Evolutionary conservation across 1,140 invertebrate genomes (phyloP).

Genomic region (Gonatopus flavifemur): DNA sequence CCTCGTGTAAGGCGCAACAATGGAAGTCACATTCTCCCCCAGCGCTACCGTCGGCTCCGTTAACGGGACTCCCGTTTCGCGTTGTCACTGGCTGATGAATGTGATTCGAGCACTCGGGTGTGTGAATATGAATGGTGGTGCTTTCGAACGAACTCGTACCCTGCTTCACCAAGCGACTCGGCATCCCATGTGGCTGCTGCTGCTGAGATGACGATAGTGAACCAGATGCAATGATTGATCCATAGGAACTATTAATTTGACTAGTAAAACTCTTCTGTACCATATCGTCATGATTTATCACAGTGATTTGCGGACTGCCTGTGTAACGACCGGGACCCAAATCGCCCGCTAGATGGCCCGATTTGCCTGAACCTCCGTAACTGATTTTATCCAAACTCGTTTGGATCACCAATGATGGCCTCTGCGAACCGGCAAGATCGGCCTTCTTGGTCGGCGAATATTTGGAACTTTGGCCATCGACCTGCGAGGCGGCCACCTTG

Average conservation of each 20-base stretch:
- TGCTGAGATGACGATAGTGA: constrained; percentile 43
- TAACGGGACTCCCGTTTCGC: constrained; percentile 61
- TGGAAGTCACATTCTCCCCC: constrained; percentile 88
- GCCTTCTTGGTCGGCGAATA: constrained; percentile 67
- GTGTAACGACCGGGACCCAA: constrained; percentile 61
- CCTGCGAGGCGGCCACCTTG: too few species aligned
- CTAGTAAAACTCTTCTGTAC: constrained; percentile 50
- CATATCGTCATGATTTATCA: constrained; percentile 83
- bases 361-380: constrained; percentile 42
- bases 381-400: constrained; percentile 72
- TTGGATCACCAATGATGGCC: constrained; percentile 74
- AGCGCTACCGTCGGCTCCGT: constrained; percentile 61
- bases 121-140: constrained; percentile 78
- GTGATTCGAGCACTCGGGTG: constrained; percentile 79
- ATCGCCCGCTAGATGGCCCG: constrained; percentile 49
- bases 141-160: constrained; percentile 73
- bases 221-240: constrained; percentile 52
- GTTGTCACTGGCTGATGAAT: constrained; percentile 67
- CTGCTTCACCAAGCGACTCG: constrained; percentile 63
- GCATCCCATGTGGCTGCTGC: constrained; percentile 46
- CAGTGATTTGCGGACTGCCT: constrained; percentile 85
- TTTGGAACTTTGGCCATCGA: constrained; percentile 59
- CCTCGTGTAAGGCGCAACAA: constrained; percentile 90
- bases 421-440: constrained; percentile 58
- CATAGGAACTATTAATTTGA: constrained; percentile 52